phyloP scores from a whole-genome alignment of 2,797 vertebrate genomes.

The Silurus aristotelis region DNA sequence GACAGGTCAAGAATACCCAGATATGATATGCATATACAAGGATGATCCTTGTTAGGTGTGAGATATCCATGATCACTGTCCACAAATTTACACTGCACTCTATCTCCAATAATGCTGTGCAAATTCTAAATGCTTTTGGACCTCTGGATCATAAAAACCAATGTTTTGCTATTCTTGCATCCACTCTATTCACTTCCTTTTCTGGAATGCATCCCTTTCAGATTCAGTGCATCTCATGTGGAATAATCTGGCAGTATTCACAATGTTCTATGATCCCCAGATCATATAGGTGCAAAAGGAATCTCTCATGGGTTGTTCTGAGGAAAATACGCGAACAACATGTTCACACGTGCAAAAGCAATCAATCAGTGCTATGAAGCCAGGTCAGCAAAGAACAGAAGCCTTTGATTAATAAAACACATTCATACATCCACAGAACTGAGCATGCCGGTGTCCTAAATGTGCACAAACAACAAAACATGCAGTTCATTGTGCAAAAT shows the following conservation, averaged over 20 bases:
- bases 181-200: neutral
- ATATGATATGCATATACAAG: neutral
- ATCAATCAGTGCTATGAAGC: conserved; percentile 49
- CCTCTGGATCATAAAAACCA: neutral
- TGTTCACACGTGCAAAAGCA: neutral
- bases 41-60: too few relatives aligned
- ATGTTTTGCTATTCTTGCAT: neutral
- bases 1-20: neutral
- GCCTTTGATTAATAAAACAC: neutral
- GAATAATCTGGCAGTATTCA: neutral
- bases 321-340: neutral
- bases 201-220: neutral
- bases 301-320: neutral
- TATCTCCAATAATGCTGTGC: neutral
- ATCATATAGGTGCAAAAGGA: neutral
- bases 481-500: conserved; percentile 49
- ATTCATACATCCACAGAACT: neutral
- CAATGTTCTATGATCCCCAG: neutral
- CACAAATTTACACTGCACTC: too few relatives aligned
- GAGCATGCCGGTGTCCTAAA: conserved; percentile 10
- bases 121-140: neutral
- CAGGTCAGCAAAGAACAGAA: conserved; percentile 57
- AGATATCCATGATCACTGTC: too few relatives aligned
- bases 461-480: conserved; percentile 55
- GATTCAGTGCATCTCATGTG: neutral